These are phyloP conservation scores for Ennomos quercinarius DNA, from an alignment of 2,888 invertebrate species.

Conservation along the genomic window DNA sequence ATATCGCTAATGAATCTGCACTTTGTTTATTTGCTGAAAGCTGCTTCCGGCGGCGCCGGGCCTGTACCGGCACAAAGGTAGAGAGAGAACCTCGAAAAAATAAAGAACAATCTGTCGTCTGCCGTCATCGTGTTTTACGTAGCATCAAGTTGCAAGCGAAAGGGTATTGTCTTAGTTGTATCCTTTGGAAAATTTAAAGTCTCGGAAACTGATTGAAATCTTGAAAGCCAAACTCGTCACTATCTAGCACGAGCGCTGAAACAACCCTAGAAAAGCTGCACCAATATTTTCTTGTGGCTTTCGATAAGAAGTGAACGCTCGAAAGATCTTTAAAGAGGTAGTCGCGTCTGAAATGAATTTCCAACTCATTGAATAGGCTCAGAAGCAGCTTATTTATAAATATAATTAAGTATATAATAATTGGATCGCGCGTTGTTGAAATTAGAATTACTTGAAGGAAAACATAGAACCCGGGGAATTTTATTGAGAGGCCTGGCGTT, in stretches of 20 bases:
- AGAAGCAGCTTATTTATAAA: constrained; percentile 1
- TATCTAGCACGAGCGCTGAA: too few relatives aligned
- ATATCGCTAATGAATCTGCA: constrained; percentile 13
- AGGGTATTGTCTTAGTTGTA: background rate
- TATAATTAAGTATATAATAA: constrained; percentile 4
- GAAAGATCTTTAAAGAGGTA: too few relatives aligned
- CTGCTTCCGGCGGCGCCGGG: background rate
- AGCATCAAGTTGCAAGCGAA: constrained; percentile 7
- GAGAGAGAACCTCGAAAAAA: background rate
- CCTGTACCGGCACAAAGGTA: background rate
- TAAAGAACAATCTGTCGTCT: constrained; percentile 3
- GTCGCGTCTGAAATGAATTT: too few relatives aligned
- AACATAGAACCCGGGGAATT: constrained; percentile 37
- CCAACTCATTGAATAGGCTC: background rate
- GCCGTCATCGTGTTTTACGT: background rate
- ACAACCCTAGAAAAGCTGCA: too few relatives aligned
- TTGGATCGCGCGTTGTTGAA: constrained; percentile 5
- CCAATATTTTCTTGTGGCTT: too few relatives aligned
- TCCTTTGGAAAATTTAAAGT: background rate
- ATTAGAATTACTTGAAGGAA: constrained; percentile 33
- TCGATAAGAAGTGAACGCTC: too few relatives aligned
- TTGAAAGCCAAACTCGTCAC: background rate
- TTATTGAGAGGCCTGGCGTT: constrained; percentile 43
- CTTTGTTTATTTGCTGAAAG: constrained; percentile 12
- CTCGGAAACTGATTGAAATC: background rate